Base-by-base conservation (phyloP, 2,888 invertebrate species). In the Dendrolimus pini region DNA sequence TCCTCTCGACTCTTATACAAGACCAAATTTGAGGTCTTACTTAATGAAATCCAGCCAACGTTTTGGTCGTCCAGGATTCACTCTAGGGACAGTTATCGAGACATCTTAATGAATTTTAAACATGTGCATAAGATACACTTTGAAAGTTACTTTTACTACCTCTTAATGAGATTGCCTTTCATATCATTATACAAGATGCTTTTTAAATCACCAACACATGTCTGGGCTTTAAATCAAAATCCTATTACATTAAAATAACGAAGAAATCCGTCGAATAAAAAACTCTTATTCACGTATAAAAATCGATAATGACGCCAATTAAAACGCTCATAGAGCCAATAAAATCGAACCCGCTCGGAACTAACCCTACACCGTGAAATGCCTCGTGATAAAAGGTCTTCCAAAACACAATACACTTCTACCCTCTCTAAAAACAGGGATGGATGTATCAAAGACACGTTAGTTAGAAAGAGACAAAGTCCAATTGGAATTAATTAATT, bases 401-500 rank as follows among this genome's bases (percentile, higher is more conserved):
- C 83, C 83, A 89, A 86, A 89, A 87, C 83, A 89, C 89, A 90
- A 89, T 89, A 84, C 87, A 70, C 78, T 80, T 80, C 81, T 82
- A 83, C 86, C 84, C 86, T 83, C 80, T 73, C 71, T 69, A 66
- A 71, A 79, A 68, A 87, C 66, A 67, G 79, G 71, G 88, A 89
- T 64, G 67, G 74, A 62, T 62, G 77, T 82, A 92, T 79, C 80
- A 83, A 92, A 92, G 92, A 91, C 84, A 69, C 64, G 61, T 59
- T 68, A 60, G 85, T 64, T 75, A 65, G 88, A 89, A 75, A 79
- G 81, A 81, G 87, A 90, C 74, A 75, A 77, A 74, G 77, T 79
- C 80, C 93, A 93, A 93, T 93, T 93, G 93, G 93, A 93, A 93
- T 94, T 93, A 94, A 93, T 94, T 94, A 94, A 94, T 94, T 94